phyloP scores from a whole-genome alignment of 2,797 vertebrate genomes.

The Halcyon smyrnensis region DNA sequence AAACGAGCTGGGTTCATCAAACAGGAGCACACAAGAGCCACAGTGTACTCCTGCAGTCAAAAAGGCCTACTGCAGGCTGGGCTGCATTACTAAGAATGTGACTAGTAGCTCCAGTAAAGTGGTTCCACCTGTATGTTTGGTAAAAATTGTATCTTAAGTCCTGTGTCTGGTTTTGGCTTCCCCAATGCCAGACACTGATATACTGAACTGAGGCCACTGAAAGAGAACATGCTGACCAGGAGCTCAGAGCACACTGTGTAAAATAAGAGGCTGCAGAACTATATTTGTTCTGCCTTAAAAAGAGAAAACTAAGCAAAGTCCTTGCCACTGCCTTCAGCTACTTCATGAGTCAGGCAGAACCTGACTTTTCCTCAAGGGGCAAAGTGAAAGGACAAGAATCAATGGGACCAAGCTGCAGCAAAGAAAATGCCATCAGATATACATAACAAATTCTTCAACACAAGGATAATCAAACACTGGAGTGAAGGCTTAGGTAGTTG shows the following conservation, averaged over 20 bases:
- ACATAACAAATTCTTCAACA: neutral
- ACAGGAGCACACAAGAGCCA: neutral
- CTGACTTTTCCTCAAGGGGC: neutral
- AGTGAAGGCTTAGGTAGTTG: fast-evolving
- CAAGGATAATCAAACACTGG: neutral
- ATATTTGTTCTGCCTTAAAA: neutral
- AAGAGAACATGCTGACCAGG: neutral
- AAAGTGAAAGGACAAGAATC: neutral
- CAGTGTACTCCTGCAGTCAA: neutral
- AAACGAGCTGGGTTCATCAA: neutral
- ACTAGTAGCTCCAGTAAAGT: neutral
- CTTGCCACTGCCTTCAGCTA: neutral
- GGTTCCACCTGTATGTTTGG: neutral
- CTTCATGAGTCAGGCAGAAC: neutral
- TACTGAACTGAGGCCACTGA: neutral
- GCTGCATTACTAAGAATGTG: neutral
- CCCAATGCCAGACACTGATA: neutral
- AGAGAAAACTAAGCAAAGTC: neutral
- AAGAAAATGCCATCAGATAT: neutral
- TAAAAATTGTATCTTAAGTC: neutral
- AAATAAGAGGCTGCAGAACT: neutral
- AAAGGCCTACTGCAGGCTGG: neutral
- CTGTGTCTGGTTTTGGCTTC: neutral
- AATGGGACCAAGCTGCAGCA: neutral
- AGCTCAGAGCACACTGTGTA: neutral